Evolutionary conservation across 2,888 invertebrate species (phyloP).

Genomic region (Cosmia pyralina): DNA sequence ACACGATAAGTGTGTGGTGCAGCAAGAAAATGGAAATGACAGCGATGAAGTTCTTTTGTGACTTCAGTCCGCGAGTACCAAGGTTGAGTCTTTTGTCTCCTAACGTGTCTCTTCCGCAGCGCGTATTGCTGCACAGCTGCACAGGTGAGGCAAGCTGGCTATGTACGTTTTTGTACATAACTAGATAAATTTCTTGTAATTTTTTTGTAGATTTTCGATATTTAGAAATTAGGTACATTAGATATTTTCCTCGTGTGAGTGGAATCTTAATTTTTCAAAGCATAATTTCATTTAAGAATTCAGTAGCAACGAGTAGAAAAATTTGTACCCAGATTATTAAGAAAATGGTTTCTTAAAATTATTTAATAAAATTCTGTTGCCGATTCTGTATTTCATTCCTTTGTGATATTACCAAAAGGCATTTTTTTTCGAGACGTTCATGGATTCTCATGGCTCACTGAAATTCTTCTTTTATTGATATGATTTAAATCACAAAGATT

Average conservation of each 20-base stretch:
- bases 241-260: neutral
- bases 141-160: constrained; percentile 10
- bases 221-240: no score
- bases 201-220: neutral
- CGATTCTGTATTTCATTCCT: neutral
- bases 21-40: constrained; percentile 84
- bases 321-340: neutral
- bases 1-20: constrained; percentile 75
- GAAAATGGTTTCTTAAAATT: neutral
- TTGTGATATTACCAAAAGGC: neutral
- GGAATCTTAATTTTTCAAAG: neutral
- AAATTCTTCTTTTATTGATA: neutral
- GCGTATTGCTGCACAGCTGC: neutral
- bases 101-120: constrained; percentile 30
- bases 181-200: neutral
- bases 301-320: neutral
- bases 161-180: neutral
- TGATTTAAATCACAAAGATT: neutral
- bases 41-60: constrained; percentile 83
- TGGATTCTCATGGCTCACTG: no score
- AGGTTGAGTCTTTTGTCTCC: constrained; percentile 65
- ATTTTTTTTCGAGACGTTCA: neutral
- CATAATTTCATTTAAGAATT: neutral
- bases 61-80: constrained; percentile 56
- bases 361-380: neutral